Percentiles rank a stretch among this genome's conserved stretches.
phyloP scores from a whole-genome alignment of 1,140 invertebrate genomes.

The Aphidius gifuensis region DNA sequence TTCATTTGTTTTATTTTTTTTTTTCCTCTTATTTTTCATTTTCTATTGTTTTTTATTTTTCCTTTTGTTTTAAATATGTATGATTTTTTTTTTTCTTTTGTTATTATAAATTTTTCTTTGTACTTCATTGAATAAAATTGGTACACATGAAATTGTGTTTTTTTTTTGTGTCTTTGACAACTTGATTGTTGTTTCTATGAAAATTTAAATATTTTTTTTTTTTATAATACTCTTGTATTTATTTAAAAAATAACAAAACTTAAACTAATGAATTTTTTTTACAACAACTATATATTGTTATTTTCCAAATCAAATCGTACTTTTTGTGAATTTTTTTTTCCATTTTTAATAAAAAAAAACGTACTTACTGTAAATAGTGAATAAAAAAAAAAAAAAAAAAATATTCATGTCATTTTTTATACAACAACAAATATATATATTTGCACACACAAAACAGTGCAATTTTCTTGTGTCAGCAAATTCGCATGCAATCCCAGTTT shows the following conservation, averaged over 20 bases:
- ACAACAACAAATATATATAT: constrained; percentile 9
- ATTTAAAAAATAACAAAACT: too few species aligned
- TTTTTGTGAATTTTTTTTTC: not conserved
- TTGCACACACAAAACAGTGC: constrained; percentile 2
- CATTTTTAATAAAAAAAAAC: not conserved
- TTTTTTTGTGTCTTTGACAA: too few species aligned
- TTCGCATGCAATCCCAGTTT: not conserved
- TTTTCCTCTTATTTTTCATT: not conserved
- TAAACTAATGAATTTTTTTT: too few species aligned
- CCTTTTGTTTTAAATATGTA: not conserved
- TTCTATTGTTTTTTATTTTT: constrained; percentile 2
- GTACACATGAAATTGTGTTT: too few species aligned
- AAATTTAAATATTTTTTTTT: too few species aligned
- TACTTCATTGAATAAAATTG: too few species aligned
- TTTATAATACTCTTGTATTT: too few species aligned
- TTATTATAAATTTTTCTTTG: too few species aligned
- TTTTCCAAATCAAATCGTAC: not conserved
- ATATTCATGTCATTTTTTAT: not conserved
- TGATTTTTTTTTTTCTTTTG: too few species aligned
- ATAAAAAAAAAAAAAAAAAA: not conserved
- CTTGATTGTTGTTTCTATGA: too few species aligned
- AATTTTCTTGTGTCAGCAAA: constrained; percentile 16
- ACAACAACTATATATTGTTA: not conserved
- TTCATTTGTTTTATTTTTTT: not conserved
- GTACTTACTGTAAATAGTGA: not conserved